A percentile compares a stretch with the other conserved stretches of the same genome.
Conservation (phyloP, 1,140 invertebrate genomes). For the Tetragnatha versicolor region DNA sequence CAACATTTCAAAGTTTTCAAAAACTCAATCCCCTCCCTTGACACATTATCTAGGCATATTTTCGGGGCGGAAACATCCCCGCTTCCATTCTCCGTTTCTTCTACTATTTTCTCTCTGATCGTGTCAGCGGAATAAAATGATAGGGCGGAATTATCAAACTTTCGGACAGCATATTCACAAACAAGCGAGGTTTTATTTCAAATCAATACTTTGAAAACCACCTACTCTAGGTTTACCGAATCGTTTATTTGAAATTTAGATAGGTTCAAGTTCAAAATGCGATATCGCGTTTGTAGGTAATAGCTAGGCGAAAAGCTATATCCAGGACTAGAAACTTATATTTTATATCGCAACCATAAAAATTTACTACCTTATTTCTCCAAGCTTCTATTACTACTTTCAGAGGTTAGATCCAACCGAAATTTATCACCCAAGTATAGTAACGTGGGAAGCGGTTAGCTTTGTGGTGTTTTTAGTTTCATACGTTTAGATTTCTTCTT, state of each 20-base stretch:
- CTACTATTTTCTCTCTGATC: neutral
- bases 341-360: slow-evolving; percentile 27
- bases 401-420: neutral
- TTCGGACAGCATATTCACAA: neutral
- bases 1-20: neutral
- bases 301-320: slow-evolving; percentile 16
- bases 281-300: slow-evolving; percentile 9
- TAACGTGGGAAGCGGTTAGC: no score
- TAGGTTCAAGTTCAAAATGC: slow-evolving; percentile 9
- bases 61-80: neutral
- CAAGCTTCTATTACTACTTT: neutral
- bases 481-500: neutral
- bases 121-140: neutral
- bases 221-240: neutral
- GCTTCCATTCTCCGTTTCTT: neutral
- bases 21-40: neutral
- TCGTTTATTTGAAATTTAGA: slow-evolving; percentile 2
- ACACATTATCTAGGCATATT: neutral
- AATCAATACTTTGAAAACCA: neutral
- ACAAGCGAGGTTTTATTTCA: neutral
- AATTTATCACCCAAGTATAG: slow-evolving; percentile 23
- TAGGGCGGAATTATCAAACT: neutral
- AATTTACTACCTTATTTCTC: neutral
- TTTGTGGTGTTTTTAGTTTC: slow-evolving; percentile 1
- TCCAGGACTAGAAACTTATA: neutral